Conservation (phyloP, 2,888 invertebrate genomes). For the Flabesymbios commensalis region DNA sequence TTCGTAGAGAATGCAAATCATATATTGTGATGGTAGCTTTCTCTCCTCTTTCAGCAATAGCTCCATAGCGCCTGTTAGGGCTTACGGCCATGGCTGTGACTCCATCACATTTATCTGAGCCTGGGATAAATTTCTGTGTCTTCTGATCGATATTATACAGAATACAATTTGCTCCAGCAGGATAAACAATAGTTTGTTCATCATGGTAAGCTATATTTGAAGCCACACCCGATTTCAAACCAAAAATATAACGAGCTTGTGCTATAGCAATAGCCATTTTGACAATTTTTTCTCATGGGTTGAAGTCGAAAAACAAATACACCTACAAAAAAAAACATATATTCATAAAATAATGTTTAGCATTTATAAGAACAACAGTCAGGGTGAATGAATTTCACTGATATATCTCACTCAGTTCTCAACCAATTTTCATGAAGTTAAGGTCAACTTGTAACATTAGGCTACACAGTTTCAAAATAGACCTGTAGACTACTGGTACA, state of each 20-base stretch:
- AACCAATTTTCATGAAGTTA: no score
- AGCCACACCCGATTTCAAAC: slow-evolving; percentile 56
- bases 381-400: neutral
- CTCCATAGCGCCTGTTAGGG: slow-evolving; percentile 61
- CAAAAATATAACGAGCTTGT: slow-evolving; percentile 60
- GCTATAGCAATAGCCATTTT: slow-evolving; percentile 59
- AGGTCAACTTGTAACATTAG: no score
- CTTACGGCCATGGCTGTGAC: slow-evolving; percentile 62
- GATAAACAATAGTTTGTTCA: slow-evolving; percentile 63
- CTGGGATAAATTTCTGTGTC: slow-evolving; percentile 62
- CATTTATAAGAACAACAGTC: neutral
- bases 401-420: neutral
- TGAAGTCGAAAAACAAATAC: neutral
- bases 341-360: neutral
- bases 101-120: slow-evolving; percentile 61
- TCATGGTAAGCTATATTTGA: slow-evolving; percentile 61
- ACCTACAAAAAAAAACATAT: neutral
- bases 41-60: slow-evolving; percentile 59
- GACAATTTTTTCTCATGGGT: neutral
- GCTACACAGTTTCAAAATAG: no score
- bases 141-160: slow-evolving; percentile 63
- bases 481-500: no score
- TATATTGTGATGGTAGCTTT: slow-evolving; percentile 62
- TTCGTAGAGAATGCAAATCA: slow-evolving; percentile 61
- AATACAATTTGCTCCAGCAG: slow-evolving; percentile 63